Evolutionary conservation across 2,113 vertebrate genomes (phyloP).

Genomic region (Callipepla californica): DNA sequence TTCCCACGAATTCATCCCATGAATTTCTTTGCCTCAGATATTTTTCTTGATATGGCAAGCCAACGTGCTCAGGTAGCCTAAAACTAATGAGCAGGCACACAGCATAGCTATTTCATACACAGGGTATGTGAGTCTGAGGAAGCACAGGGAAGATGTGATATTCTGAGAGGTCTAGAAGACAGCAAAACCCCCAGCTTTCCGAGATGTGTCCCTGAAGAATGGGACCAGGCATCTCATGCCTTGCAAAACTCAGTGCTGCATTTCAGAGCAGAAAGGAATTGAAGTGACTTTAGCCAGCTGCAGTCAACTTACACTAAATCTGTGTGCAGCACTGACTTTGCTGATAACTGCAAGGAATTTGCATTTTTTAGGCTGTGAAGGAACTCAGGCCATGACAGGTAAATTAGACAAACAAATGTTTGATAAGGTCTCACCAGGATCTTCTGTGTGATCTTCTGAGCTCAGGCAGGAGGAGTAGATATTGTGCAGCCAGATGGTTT

Average conservation of each 20-base stretch:
- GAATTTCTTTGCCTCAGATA: neutral
- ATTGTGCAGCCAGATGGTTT: slow-evolving; percentile 37
- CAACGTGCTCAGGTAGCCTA: neutral
- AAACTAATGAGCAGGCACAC: neutral
- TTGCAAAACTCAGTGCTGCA: neutral
- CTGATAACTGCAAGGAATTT: no score
- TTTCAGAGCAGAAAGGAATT: neutral
- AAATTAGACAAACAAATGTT: neutral
- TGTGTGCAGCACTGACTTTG: neutral
- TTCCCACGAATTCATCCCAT: neutral
- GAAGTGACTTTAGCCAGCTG: neutral
- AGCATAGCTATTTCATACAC: neutral
- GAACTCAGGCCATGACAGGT: neutral
- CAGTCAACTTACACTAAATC: neutral
- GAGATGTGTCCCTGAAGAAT: neutral
- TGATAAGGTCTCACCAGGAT: neutral
- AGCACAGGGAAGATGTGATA: no score
- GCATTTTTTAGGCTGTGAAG: neutral
- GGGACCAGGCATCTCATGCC: neutral
- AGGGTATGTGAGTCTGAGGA: neutral
- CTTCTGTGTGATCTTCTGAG: neutral
- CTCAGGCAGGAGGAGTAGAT: slow-evolving; percentile 4
- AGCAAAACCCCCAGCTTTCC: neutral
- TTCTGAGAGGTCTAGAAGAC: neutral
- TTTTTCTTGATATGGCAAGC: neutral